phyloP scores from a whole-genome alignment of 2,797 vertebrate genomes.

The Pantherophis vulpinus region DNA sequence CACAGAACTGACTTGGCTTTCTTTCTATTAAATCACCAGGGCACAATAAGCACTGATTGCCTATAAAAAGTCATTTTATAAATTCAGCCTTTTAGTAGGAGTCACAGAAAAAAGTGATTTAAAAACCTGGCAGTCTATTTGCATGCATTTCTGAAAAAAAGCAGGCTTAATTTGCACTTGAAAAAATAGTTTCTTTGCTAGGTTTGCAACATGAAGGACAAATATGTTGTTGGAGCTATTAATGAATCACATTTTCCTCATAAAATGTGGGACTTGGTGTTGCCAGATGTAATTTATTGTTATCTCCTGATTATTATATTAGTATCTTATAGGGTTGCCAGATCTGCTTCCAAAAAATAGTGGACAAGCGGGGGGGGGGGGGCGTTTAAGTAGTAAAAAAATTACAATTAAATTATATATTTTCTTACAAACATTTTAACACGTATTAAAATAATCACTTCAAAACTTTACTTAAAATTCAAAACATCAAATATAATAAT shows the following conservation, averaged over 20 bases:
- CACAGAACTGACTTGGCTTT: constrained; percentile 53
- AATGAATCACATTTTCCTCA: constrained; percentile 44
- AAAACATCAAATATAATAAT: too few species aligned
- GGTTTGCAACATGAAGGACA: constrained; percentile 42
- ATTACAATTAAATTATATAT: too few species aligned
- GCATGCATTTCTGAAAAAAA: constrained; percentile 51
- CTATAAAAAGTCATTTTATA: constrained; percentile 58
- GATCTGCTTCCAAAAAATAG: too few species aligned
- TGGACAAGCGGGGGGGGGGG: too few species aligned
- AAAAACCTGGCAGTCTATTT: constrained; percentile 48
- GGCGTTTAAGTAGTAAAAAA: too few species aligned
- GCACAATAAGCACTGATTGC: constrained; percentile 65
- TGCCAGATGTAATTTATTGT: constrained; percentile 23
- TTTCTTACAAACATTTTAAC: too few species aligned
- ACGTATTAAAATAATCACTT: too few species aligned
- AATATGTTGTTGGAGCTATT: constrained; percentile 38
- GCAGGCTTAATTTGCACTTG: constrained; percentile 50
- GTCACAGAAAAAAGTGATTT: constrained; percentile 44
- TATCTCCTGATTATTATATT: constrained; percentile 23
- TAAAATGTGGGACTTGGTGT: constrained; percentile 27
- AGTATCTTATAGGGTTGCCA: background rate
- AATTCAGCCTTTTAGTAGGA: constrained; percentile 53
- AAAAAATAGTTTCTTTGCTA: constrained; percentile 42
- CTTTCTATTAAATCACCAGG: constrained; percentile 36
- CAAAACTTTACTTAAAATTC: too few species aligned